phyloP scores from a whole-genome alignment of 1,140 invertebrate species.

The Goniozus legneri region DNA sequence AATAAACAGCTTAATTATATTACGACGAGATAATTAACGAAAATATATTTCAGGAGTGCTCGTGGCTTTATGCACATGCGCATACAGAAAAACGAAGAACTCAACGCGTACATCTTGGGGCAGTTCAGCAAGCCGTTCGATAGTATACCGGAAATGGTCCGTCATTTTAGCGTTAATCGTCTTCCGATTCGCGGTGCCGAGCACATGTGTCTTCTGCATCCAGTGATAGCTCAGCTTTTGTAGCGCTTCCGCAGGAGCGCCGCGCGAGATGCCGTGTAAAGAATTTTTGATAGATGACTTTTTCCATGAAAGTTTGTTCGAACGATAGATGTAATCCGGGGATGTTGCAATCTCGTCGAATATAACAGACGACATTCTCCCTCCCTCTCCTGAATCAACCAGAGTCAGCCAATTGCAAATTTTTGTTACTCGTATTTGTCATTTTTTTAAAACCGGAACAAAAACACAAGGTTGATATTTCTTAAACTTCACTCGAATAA shows the following conservation, averaged over 20 bases:
- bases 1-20: too few species aligned
- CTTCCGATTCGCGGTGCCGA: conserved; percentile 91
- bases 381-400: too few species aligned
- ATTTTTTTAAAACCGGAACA: too few species aligned
- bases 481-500: too few species aligned
- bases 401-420: too few species aligned
- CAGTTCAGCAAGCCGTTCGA: conserved; percentile 88
- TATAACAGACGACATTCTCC: too few species aligned
- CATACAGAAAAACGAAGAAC: conserved; percentile 73
- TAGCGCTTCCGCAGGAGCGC: conserved; percentile 55
- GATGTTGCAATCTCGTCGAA: too few species aligned
- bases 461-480: too few species aligned
- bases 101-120: conserved; percentile 78
- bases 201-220: conserved; percentile 89
- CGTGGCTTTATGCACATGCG: conserved; percentile 94
- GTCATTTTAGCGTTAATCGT: conserved; percentile 86
- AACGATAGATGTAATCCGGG: too few species aligned
- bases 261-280: conserved; percentile 40
- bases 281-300: conserved; percentile 22
- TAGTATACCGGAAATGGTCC: conserved; percentile 88
- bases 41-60: conserved; percentile 70
- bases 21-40: too few species aligned
- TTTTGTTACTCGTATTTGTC: too few species aligned
- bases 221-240: conserved; percentile 81
- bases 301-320: neutral